Percentiles rank a stretch among this genome's conserved stretches.
phyloP scores from a whole-genome alignment of 1,140 invertebrate genomes.

The Andrena cerasifolii region DNA sequence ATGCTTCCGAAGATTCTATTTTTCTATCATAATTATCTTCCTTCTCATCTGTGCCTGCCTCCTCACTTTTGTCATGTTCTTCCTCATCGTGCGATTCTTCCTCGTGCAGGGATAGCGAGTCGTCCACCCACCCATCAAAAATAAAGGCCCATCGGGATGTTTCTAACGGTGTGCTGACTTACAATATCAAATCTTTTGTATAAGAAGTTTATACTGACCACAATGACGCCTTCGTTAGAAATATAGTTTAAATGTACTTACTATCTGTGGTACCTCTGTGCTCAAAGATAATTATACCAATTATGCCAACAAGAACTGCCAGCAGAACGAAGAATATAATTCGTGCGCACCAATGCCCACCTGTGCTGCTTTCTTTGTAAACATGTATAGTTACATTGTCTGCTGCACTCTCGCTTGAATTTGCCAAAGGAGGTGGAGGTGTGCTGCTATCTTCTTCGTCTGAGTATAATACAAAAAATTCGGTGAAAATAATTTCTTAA shows the following conservation, averaged over 20 bases:
- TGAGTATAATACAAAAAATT: conserved; percentile 59
- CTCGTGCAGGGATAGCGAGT: conserved; percentile 77
- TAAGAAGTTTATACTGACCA: background rate
- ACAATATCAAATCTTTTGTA: conserved; percentile 61
- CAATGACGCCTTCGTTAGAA: background rate
- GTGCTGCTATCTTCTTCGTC: conserved; percentile 77
- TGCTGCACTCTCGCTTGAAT: conserved; percentile 74
- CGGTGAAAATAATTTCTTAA: background rate
- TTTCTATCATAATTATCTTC: conserved; percentile 58
- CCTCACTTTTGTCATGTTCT: conserved; percentile 65
- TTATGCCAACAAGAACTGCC: conserved; percentile 86
- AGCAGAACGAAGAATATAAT: conserved; percentile 90
- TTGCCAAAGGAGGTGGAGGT: conserved; percentile 65
- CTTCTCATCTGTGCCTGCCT: conserved; percentile 8
- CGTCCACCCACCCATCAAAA: conserved; percentile 91
- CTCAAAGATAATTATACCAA: conserved; percentile 90
- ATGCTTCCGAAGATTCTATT: no score
- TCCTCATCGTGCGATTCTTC: conserved; percentile 81
- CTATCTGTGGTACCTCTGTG: conserved; percentile 89
- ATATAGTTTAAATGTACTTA: conserved; percentile 80
- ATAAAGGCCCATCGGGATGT: conserved; percentile 88
- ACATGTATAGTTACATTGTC: conserved; percentile 89
- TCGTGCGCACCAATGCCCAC: conserved; percentile 91
- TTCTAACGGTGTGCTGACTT: conserved; percentile 87
- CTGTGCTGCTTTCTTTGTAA: conserved; percentile 88